Conservation (phyloP, 2,113 vertebrate genomes). For the Tragelaphus strepsiceros region DNA sequence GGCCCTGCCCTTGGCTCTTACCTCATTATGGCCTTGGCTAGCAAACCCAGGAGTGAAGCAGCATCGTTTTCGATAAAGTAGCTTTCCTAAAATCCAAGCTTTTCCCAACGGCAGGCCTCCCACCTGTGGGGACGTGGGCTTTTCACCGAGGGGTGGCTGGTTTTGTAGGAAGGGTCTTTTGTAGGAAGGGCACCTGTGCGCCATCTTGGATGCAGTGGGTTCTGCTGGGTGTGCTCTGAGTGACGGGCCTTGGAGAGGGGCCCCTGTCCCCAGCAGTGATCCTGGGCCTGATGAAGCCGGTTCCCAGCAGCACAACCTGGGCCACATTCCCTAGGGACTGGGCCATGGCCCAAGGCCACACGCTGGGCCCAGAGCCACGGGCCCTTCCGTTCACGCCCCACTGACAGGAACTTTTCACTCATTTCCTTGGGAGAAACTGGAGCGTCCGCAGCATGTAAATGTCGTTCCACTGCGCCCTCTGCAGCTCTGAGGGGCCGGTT, state of each 20-base stretch:
- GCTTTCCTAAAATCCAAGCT: not conserved
- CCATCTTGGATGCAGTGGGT: not conserved
- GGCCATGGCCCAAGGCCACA: not conserved
- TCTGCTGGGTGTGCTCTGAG: not conserved
- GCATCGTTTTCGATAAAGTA: not conserved
- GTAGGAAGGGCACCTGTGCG: not conserved
- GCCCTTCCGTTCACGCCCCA: not conserved
- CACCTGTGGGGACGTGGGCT: not conserved
- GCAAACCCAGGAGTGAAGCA: rapidly evolving
- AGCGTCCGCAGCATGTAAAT: not conserved
- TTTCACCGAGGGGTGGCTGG: not conserved
- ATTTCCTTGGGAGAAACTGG: not conserved
- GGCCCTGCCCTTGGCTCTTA: not conserved
- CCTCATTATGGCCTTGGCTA: rapidly evolving
- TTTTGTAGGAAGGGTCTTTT: not conserved
- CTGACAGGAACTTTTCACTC: not conserved
- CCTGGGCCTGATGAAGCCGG: not conserved
- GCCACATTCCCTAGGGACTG: not conserved
- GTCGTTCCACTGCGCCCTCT: not conserved
- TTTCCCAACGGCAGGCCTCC: not conserved
- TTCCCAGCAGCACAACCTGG: not conserved
- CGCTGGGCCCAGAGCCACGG: not conserved
- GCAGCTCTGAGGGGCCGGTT: not conserved
- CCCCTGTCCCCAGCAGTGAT: not conserved
- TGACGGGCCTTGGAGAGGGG: not conserved